Conservation (phyloP, 2,113 vertebrate genomes). For the Cololabis saira region DNA sequence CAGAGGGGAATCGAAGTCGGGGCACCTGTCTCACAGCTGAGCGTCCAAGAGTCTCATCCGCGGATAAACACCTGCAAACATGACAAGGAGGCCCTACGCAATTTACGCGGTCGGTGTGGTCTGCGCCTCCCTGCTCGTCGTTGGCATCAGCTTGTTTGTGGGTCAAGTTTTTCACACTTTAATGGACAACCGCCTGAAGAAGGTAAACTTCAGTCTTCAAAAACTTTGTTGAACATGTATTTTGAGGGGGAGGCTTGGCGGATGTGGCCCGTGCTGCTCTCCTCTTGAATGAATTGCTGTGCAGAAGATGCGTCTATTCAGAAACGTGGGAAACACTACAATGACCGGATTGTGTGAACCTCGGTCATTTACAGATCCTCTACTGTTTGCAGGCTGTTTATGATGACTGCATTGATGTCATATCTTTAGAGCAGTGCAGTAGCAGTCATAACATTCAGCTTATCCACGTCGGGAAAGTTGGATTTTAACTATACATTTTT, state of each 20-base stretch:
- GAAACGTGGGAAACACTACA: background rate
- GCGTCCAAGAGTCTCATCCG: background rate
- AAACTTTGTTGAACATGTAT: background rate
- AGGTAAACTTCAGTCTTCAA: slow-evolving; percentile 63
- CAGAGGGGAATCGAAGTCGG: no score
- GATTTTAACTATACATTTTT: no score
- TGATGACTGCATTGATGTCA: background rate
- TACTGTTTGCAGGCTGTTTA: slow-evolving; percentile 3
- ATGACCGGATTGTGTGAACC: slow-evolving; percentile 24
- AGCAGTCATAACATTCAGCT: background rate
- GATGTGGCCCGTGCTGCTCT: background rate
- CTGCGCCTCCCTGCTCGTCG: slow-evolving; percentile 68
- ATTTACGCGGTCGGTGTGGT: slow-evolving; percentile 64
- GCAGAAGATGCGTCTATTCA: background rate
- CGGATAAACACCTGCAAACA: slow-evolving; percentile 48
- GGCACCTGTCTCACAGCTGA: no score
- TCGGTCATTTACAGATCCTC: background rate
- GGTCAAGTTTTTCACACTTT: slow-evolving; percentile 65
- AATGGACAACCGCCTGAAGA: slow-evolving; percentile 77
- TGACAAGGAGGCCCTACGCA: slow-evolving; percentile 73
- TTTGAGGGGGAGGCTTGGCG: background rate
- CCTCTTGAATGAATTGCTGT: background rate
- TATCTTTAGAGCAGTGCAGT: background rate
- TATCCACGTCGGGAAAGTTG: background rate
- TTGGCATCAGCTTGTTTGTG: slow-evolving; percentile 66